phyloP scores from a whole-genome alignment of 2,888 invertebrate genomes.

The Hemaris fuciformis region DNA sequence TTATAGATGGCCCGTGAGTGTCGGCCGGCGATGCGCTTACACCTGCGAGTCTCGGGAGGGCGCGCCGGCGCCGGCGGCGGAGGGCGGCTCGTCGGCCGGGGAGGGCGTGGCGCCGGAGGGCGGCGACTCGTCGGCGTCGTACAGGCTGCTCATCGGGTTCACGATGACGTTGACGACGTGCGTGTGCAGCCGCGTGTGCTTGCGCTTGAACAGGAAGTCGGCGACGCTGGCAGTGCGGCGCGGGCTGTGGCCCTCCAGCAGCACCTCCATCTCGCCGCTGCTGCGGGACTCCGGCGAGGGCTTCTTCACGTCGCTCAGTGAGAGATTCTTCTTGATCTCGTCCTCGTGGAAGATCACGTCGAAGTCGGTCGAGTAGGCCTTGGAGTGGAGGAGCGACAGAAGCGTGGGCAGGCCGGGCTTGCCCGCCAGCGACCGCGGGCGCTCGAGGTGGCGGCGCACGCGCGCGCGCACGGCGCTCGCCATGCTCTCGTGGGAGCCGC shows the following conservation, averaged over 20 bases:
- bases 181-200: conserved; percentile 25
- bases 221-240: conserved; percentile 51
- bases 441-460: conserved; percentile 49
- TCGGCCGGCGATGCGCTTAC: background rate
- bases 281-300: conserved; percentile 38
- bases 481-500: conserved; percentile 52
- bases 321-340: conserved; percentile 33
- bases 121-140: conserved; percentile 21
- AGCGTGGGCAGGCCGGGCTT: conserved; percentile 44
- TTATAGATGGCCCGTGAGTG: background rate
- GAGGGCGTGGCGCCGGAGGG: background rate
- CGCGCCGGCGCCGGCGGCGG: background rate
- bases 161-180: conserved; percentile 54
- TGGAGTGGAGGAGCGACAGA: conserved; percentile 45
- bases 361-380: conserved; percentile 51
- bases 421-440: conserved; percentile 62
- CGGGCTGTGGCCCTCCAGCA: conserved; percentile 31
- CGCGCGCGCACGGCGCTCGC: conserved; percentile 57
- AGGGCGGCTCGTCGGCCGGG: background rate
- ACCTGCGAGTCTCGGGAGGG: background rate
- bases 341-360: conserved; percentile 22
- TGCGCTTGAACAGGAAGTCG: conserved; percentile 44
- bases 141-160: conserved; percentile 61
- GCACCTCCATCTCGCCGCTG: conserved; percentile 45
- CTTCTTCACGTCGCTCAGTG: conserved; percentile 38